Evolutionary conservation across 2,113 vertebrate genomes (phyloP), one percentile per base, ranked within the genome.

Genomic region (Mormyrus lacerda): DNA sequence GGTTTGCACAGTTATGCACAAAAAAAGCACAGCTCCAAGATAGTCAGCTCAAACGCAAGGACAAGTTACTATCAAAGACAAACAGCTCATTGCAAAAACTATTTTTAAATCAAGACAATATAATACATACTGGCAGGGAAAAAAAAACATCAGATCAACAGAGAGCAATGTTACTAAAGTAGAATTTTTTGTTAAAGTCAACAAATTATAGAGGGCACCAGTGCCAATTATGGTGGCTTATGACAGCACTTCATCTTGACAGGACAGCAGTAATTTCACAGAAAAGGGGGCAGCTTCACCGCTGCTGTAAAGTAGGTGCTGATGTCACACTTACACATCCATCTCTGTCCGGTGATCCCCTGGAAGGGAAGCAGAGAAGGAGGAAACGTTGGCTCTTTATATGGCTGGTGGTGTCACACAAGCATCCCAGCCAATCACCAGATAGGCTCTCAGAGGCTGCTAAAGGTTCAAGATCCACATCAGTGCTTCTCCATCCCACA

Each of bases 311-410:
- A 55, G 88, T 44, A 42, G 4, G 8, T 39, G 17, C 51, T 84
- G 6, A 13, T 24, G 0, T 24, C 50, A 90, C 96, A 99, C 98
- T 99, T 97, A 99, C 98, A 91, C 96, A 96, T 91, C 96, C 96
- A 1, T 99, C 98, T 96, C 98, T 96, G 94, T 99, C 98, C 0
- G 98, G 98, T 0, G 98, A 99, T 90, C 98, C 98, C 89, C 98
- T 99, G 95, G 88, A 69, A 76, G 79, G 82, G 24, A 88, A 79
- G 42, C 55, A 27, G 55, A 90, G 90, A 85, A 21, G 79, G 31
- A 85, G 48, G 9, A 82, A 47, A 24, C 24, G 39, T 47, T 84
- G 31, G 42, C 39, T 84, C n/a, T 82, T 87, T 35, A 53, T 55
- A 17, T 2, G 7, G 5, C 4, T 53, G 31, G 8, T 17, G n/a